phyloP scores from a whole-genome alignment of 2,797 vertebrate species.

The Myotis planiceps region DNA sequence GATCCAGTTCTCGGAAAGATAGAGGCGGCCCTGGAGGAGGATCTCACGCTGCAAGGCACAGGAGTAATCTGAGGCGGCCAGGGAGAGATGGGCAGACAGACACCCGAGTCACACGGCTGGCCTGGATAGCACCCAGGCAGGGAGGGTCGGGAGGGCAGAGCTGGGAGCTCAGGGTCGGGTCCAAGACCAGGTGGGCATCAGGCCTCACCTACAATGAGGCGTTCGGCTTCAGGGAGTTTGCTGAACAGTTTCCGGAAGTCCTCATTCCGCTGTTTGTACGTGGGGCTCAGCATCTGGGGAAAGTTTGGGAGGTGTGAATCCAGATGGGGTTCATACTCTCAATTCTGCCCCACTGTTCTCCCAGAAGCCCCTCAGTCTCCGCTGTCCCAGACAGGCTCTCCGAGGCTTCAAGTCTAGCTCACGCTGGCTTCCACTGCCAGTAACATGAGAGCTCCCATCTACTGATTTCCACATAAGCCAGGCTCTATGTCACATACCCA shows the following conservation, averaged over 20 bases:
- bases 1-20: constrained; percentile 95
- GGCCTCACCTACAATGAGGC: constrained; percentile 94
- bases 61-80: constrained; percentile 91
- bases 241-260: constrained; percentile 95
- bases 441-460: not conserved
- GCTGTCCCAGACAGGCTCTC: not conserved
- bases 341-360: not conserved
- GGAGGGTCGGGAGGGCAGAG: not conserved
- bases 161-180: not conserved
- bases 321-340: not conserved
- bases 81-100: not conserved
- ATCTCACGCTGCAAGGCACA: constrained; percentile 96
- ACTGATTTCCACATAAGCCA: not conserved
- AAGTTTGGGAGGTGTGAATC: not conserved
- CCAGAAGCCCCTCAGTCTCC: not conserved
- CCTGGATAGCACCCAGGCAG: rapidly evolving
- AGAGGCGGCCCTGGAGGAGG: constrained; percentile 94
- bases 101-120: not conserved
- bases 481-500: not conserved
- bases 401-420: not conserved
- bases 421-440: not conserved
- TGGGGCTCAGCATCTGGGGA: constrained; percentile 93
- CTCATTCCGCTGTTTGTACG: constrained; percentile 95
- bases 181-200: rapidly evolving
- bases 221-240: constrained; percentile 93